Base-by-base conservation (phyloP, 2,888 invertebrate genomes). In the Chloroclysta siterata region DNA sequence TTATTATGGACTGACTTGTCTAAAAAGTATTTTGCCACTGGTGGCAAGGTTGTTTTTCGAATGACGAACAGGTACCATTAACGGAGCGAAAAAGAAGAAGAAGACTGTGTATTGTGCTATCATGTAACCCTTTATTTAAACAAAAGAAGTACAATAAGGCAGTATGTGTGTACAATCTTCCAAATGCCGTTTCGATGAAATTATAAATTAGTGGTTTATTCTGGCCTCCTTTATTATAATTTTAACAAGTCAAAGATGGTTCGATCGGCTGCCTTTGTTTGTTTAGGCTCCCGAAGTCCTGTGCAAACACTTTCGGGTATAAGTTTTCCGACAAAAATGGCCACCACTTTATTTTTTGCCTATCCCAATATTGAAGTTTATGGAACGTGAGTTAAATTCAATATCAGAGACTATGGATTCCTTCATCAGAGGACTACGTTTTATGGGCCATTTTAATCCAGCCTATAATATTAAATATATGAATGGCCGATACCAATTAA, bases 271-370 rank as follows among this genome's bases (percentile, higher is more conserved):
- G 7, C 28, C 52, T 17, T 28, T 70, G 63, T 70, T 65, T 63
- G 52, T 60, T 70, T 68, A 70, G 65, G 65, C 29, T 62, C 60
- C 46, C 17, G 28, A 46, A 59, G 29, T 51, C 58, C 47, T 61
- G 63, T 55, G 50, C 57, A 62, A 65, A 65, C 42, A 42, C 8
- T 51, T 63, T 61, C n/a, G 4, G 13, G 41, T 28, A 58, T 54
- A 54, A 53, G 36, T 47, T 52, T 56, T 36, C 13, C 13, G 22
- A 10, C 7, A 22, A 61, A 52, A 56, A 61, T 55, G 44, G 42
- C 36, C 46, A 42, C 29, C 11, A 33, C 11, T 7, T 48, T 55
- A 29, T 56, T 46, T 51, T 17, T 46, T 36, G 8, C 15, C 17
- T 41, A 22, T 29, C 7, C 36, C 15, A 55, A 47, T 58, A 58